Evolutionary conservation across 2,113 vertebrate species (phyloP), one percentile per base, ranked within the genome.

Genomic region (Leucopternis melanops): DNA sequence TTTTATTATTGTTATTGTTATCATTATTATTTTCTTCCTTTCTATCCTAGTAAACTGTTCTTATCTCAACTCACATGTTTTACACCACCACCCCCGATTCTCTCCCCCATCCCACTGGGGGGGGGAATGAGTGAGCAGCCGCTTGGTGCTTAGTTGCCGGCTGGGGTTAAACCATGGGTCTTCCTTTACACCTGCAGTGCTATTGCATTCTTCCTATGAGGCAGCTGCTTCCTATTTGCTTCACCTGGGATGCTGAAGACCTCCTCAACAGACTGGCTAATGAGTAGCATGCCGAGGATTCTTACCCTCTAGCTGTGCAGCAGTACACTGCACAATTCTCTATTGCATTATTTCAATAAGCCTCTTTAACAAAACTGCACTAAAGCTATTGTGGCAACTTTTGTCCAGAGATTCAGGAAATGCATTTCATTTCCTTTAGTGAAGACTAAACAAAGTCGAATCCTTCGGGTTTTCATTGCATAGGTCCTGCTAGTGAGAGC

Each of bases 331-430:
- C 47, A 34, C 50, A 90, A 74, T 47, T 85, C 49, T 59, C 38
- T 38, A 29, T 4, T n/a, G 31, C 18, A 26, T 61, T 81, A 78
- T 92, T 80, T 62, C 85, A 79, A 16, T 69, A 42, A 84, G 29
- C 27, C 27, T 66, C 27, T 92, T 75, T 54, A 87, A 67, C 45
- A 85, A 80, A 90, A 82, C 58, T 57, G 16, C 54, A 44, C 45
- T 77, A 70, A 57, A 74, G 44, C 66, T 85, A 23, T 71, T 71
- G 66, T 47, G n/a, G 78, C 66, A 58, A 77, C 54, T 94, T 91
- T 87, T 62, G 49, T 91, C 83, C 54, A 77, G 80, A 88, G 71
- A 91, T 47, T 91, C 81, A 88, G 92, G 92, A 95, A 97, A 96
- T 70, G 63, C 15, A 83, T 96, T 96, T 94, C 38, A 88, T 97